These are phyloP conservation scores for Aphidius gifuensis DNA, from an alignment of 1,140 invertebrate species.

Conservation along the genomic window DNA sequence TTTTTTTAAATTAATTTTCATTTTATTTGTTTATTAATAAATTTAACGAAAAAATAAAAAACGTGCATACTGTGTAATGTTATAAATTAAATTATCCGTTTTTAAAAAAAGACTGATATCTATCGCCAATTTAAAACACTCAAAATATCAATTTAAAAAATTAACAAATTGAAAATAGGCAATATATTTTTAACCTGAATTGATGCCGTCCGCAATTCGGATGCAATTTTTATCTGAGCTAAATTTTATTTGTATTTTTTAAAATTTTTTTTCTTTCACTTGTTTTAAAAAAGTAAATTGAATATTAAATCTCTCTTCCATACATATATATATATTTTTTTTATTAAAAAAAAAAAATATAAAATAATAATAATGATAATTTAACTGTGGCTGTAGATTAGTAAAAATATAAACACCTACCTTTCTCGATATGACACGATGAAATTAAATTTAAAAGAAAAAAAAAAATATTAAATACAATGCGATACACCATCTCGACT, in stretches of 20 bases:
- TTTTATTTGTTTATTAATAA: conserved; percentile 38
- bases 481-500: conserved; percentile 8
- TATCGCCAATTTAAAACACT: conserved; percentile 52
- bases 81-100: conserved; percentile 40
- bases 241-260: too few relatives aligned
- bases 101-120: conserved; percentile 38
- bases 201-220: too few relatives aligned
- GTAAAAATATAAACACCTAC: conserved; percentile 36
- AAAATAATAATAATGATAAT: too few relatives aligned
- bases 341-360: too few relatives aligned
- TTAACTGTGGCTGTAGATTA: too few relatives aligned
- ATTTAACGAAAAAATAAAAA: conserved; percentile 36
- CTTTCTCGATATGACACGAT: conserved; percentile 40
- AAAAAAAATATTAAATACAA: conserved; percentile 5
- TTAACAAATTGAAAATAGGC: conserved; percentile 26
- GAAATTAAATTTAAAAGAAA: conserved; percentile 1
- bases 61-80: conserved; percentile 46
- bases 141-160: conserved; percentile 37
- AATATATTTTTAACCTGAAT: conserved; percentile 9
- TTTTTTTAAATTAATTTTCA: too few relatives aligned
- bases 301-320: too few relatives aligned
- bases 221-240: too few relatives aligned
- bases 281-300: not conserved
- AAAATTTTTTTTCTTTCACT: not conserved
- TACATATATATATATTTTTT: too few relatives aligned